Base-by-base conservation (phyloP, 1,140 invertebrate species). In the Temnothorax nylanderi region DNA sequence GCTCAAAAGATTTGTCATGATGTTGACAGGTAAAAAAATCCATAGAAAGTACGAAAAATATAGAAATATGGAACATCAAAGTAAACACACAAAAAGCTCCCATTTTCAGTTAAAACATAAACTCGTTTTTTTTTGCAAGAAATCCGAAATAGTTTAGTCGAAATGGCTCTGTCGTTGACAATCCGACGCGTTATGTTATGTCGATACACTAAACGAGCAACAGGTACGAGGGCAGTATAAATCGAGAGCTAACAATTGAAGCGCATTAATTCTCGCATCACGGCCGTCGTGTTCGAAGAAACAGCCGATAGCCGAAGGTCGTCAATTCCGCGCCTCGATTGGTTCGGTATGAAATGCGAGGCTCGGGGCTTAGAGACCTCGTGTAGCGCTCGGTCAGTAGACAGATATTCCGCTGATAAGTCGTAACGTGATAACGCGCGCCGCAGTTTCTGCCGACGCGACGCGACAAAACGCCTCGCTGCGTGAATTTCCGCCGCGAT, bases 391-490 rank as follows among this genome's bases (percentile, higher is more conserved):
- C 77, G 67, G 64, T 64, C 65, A 81, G 78, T 87, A 60, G 85
- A 82, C 65, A 87, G 77, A 71, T 82, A 82, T 87, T 87, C 34
- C 67, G 54, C 77, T 87, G 85, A 87, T 87, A 87, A 87, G 85
- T 47, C 65, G 85, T 82, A 82, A 82, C 74, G 58, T 74, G 86
- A 85, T 85, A 87, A 87, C 69, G 82, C 47, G 60, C 3, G 16
- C n/a, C 26, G 85, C 56, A 47, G 81, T 69, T 87, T 85, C 78
- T 85, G 78, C 58, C 67, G 56, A 72, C 67, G 54, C 69, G 69
- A 71, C 64, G 54, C 69, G 69, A 71, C 64, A 16, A 44, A 84
- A 60, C 32, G 56, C n/a, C 41, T 84, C 13, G 80, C 69, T 47
- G 71, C 56, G 67, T 41, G 54, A 82, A 58, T 72, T 82, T 72